These are phyloP conservation scores for Asobara japonica DNA, from an alignment of 1,140 invertebrate species.

Conservation along the genomic window DNA sequence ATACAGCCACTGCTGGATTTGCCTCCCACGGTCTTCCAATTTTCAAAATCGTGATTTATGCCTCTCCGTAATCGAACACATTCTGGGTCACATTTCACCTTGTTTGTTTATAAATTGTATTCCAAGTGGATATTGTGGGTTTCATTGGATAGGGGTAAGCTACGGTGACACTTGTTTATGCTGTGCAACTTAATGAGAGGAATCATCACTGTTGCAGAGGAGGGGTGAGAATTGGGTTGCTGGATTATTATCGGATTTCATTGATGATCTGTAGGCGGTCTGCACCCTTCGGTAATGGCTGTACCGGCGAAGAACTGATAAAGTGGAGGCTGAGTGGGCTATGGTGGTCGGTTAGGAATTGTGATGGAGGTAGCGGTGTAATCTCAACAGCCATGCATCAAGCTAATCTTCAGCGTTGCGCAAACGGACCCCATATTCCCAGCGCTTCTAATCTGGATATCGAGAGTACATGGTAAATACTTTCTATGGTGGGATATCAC, in stretches of 20 bases:
- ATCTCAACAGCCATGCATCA: slow-evolving; percentile 55
- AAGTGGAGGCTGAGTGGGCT: neutral
- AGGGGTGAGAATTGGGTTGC: neutral
- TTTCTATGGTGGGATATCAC: neutral
- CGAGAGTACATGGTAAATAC: slow-evolving; percentile 24
- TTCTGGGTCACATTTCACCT: neutral
- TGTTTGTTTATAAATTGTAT: neutral
- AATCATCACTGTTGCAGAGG: neutral
- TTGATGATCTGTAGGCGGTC: neutral
- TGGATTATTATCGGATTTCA: slow-evolving; percentile 6
- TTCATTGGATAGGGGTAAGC: neutral
- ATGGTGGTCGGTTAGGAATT: neutral
- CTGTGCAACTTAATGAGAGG: neutral
- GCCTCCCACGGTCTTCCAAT: neutral
- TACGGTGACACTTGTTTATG: neutral
- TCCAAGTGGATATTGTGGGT: neutral
- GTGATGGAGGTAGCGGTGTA: slow-evolving; percentile 31
- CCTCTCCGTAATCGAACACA: neutral
- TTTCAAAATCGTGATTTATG: slow-evolving; percentile 1
- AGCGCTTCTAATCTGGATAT: slow-evolving; percentile 49
- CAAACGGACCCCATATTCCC: slow-evolving; percentile 43
- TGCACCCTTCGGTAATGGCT: neutral
- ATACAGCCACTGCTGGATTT: slow-evolving; percentile 4
- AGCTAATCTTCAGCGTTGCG: slow-evolving; percentile 52
- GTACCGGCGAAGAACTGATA: slow-evolving; percentile 6